Conservation (phyloP, 2,888 invertebrate species). For the Ectemnius continuus region DNA sequence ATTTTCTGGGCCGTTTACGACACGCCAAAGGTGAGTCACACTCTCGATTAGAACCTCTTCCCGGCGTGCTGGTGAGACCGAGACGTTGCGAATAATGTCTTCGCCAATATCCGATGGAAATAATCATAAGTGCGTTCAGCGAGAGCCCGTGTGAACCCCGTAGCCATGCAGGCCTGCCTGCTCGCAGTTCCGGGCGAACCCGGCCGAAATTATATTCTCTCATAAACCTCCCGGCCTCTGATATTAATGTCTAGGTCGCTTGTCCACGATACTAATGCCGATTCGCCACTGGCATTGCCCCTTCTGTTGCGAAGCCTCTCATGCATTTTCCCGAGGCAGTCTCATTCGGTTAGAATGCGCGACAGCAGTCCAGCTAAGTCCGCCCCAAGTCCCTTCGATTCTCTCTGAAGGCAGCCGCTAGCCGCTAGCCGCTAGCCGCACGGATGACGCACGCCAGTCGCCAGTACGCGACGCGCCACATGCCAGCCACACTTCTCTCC, state of each 20-base stretch:
- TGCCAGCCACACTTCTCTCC: conserved; percentile 16
- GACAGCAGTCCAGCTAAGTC: conserved; percentile 9
- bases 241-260: conserved; percentile 5
- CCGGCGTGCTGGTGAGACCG: neutral
- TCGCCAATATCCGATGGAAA: conserved; percentile 24
- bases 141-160: conserved; percentile 68
- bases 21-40: conserved; percentile 74
- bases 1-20: conserved; percentile 75
- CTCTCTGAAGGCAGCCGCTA: conserved; percentile 49
- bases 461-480: conserved; percentile 66
- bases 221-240: conserved; percentile 10
- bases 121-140: conserved; percentile 40
- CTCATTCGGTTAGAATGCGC: conserved; percentile 5
- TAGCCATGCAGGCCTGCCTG: conserved; percentile 58
- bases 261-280: neutral
- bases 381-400: neutral
- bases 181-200: conserved; percentile 28
- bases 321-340: neutral
- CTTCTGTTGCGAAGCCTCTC: neutral
- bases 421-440: conserved; percentile 36
- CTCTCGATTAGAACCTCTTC: conserved; percentile 14
- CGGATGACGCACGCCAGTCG: conserved; percentile 70
- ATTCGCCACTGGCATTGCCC: neutral
- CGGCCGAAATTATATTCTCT: conserved; percentile 8
- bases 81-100: conserved; percentile 15